phyloP scores from a whole-genome alignment of 1,140 invertebrate species.

The Fopius arisanus region DNA sequence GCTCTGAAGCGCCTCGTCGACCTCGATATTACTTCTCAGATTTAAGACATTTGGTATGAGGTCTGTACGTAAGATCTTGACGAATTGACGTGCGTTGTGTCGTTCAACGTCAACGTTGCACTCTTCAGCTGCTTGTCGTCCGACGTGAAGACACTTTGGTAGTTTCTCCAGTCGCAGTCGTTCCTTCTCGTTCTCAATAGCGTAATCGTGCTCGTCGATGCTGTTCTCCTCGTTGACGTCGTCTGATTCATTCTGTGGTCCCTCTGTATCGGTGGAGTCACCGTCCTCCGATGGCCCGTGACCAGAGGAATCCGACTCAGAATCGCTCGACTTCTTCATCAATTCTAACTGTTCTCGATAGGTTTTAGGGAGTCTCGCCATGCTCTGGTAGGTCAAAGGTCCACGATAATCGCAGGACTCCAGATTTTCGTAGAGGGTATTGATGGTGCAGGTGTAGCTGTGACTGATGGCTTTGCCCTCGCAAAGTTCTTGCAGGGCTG shows the following conservation, averaged over 20 bases:
- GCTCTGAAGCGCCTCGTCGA: slow-evolving; percentile 89
- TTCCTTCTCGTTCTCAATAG: slow-evolving; percentile 64
- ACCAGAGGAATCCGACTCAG: slow-evolving; percentile 72
- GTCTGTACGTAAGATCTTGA: slow-evolving; percentile 73
- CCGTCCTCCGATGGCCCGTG: slow-evolving; percentile 59
- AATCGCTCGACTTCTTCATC: slow-evolving; percentile 65
- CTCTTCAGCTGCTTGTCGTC: slow-evolving; percentile 68
- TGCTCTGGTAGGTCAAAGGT: slow-evolving; percentile 84
- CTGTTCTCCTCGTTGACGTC: slow-evolving; percentile 65
- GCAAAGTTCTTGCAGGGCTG: slow-evolving; percentile 82
- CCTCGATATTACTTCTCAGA: slow-evolving; percentile 79
- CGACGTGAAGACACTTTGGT: slow-evolving; percentile 70
- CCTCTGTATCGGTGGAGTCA: slow-evolving; percentile 71
- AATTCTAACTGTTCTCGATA: slow-evolving; percentile 69
- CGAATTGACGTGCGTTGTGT: slow-evolving; percentile 81
- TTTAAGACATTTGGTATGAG: slow-evolving; percentile 77
- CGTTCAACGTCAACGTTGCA: slow-evolving; percentile 80
- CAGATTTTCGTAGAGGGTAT: slow-evolving; percentile 75
- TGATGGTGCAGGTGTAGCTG: slow-evolving; percentile 70
- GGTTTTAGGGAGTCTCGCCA: slow-evolving; percentile 80
- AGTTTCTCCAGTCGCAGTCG: slow-evolving; percentile 70
- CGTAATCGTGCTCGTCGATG: slow-evolving; percentile 57
- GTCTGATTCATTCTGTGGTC: slow-evolving; percentile 70
- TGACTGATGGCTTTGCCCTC: slow-evolving; percentile 73
- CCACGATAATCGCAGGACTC: slow-evolving; percentile 85